Conservation (phyloP, 2,113 vertebrate genomes). For the Pteronura brasiliensis region DNA sequence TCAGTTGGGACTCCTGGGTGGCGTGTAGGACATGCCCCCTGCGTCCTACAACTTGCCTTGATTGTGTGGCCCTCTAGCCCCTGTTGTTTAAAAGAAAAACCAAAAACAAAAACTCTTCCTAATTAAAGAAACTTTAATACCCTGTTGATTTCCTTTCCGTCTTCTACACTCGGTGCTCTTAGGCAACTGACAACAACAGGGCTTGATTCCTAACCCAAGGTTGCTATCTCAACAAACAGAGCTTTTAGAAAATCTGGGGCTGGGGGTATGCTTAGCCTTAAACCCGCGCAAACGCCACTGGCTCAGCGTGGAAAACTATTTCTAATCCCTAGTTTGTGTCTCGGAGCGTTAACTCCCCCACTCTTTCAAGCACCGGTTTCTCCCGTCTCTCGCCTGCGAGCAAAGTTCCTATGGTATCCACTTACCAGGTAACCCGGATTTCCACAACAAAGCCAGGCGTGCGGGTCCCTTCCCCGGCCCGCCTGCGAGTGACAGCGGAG, state of each 20-base stretch:
- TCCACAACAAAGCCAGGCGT: slow-evolving; percentile 75
- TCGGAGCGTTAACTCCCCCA: slow-evolving; percentile 21
- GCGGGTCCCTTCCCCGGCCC: slow-evolving; percentile 53
- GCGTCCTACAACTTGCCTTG: not conserved
- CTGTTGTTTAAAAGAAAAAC: not conserved
- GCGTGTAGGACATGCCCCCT: not conserved
- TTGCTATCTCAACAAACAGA: not conserved
- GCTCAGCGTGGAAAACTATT: slow-evolving; percentile 9
- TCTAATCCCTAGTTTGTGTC: slow-evolving; percentile 14
- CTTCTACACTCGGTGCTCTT: not conserved
- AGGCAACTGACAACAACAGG: not conserved
- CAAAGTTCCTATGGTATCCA: slow-evolving; percentile 77
- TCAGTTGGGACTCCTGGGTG: not conserved
- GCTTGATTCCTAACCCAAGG: not conserved
- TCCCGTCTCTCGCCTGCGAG: not conserved
- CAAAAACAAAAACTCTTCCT: not conserved
- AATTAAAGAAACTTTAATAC: slow-evolving; percentile 44
- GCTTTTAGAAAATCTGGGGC: not conserved
- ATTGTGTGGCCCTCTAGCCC: not conserved
- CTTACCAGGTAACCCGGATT: slow-evolving; percentile 80
- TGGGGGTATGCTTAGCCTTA: not conserved
- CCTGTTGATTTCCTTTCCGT: not conserved
- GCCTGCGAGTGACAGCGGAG: slow-evolving; percentile 48
- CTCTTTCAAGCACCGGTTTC: not conserved
- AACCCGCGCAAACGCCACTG: not conserved